Conservation (phyloP, 2,888 invertebrate genomes). For the Falcaria lacertinaria region DNA sequence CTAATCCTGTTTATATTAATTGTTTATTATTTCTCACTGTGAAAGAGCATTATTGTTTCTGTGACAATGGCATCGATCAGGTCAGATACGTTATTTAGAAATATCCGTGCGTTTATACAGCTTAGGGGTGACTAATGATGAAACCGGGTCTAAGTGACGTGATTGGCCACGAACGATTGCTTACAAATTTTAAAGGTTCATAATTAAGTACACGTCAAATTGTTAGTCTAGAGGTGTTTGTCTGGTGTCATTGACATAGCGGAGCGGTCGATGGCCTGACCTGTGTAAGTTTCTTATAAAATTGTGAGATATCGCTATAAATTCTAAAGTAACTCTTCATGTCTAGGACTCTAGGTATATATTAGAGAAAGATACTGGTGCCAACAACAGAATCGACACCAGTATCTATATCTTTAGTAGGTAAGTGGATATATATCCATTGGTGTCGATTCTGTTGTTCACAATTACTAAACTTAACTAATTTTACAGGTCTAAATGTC, state of each 20-base stretch:
- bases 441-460: too few relatives aligned
- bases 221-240: constrained; percentile 3
- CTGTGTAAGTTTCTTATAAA: too few relatives aligned
- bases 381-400: too few relatives aligned
- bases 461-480: too few relatives aligned
- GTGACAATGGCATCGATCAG: constrained; percentile 45
- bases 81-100: constrained; percentile 44
- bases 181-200: not conserved
- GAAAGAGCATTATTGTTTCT: constrained; percentile 46
- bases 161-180: not conserved
- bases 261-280: not conserved
- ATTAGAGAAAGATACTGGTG: too few relatives aligned
- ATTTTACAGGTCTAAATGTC: too few relatives aligned
- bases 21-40: constrained; percentile 45
- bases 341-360: too few relatives aligned
- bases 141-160: not conserved
- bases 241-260: too few relatives aligned
- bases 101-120: constrained; percentile 37
- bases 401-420: too few relatives aligned
- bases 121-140: constrained; percentile 21
- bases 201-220: constrained; percentile 4
- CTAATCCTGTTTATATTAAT: constrained; percentile 56
- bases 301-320: too few relatives aligned
- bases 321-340: too few relatives aligned
- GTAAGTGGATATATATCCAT: too few relatives aligned